phyloP scores from a whole-genome alignment of 2,113 vertebrate species.

The Passer montanus region DNA sequence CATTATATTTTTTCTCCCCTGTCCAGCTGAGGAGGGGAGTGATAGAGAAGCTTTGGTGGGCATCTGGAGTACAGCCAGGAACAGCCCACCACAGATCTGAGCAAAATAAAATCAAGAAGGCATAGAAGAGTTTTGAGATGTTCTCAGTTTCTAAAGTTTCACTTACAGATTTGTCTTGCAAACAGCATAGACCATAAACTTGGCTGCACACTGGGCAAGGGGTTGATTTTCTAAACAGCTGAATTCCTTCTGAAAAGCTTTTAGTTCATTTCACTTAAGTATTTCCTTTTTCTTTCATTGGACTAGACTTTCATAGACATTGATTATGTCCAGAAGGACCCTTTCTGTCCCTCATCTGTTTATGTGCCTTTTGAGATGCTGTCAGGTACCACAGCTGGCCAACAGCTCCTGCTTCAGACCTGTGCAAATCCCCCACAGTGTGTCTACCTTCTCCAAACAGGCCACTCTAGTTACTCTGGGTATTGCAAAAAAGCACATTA shows the following conservation, averaged over 20 bases:
- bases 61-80: neutral
- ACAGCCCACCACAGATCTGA: neutral
- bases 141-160: neutral
- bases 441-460: neutral
- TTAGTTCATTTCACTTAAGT: neutral
- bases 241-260: neutral
- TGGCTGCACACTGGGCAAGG: neutral
- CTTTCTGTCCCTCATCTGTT: neutral
- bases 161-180: neutral
- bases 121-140: neutral
- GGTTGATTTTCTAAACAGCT: neutral
- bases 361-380: neutral
- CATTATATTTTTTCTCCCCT: neutral
- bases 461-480: neutral
- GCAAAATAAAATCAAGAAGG: neutral
- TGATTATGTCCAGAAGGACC: accelerated
- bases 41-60: neutral
- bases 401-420: neutral
- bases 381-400: neutral
- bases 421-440: neutral
- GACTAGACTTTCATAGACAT: neutral
- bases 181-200: neutral
- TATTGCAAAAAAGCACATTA: neutral
- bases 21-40: neutral
- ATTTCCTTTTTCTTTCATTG: neutral